These are phyloP conservation scores for Drosophila murphyi DNA, from an alignment of 1,140 invertebrate genomes.

Conservation along the genomic window DNA sequence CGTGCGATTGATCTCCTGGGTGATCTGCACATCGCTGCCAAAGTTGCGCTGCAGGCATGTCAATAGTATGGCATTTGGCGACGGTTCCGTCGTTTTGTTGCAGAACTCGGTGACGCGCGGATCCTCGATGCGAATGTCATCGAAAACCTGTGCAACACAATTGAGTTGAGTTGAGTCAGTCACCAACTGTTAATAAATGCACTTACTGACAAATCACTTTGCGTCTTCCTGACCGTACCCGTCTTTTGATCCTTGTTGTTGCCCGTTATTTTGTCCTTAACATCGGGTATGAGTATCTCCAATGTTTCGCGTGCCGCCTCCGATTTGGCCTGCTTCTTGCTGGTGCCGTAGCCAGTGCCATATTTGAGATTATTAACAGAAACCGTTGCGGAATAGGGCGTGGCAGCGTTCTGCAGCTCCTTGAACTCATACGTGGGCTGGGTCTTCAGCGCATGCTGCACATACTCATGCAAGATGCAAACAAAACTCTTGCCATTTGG, in stretches of 20 bases:
- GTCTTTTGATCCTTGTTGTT: slow-evolving; percentile 86
- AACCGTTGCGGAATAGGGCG: slow-evolving; percentile 96
- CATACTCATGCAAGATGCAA: slow-evolving; percentile 98
- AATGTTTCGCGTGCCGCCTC: slow-evolving; percentile 95
- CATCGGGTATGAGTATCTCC: slow-evolving; percentile 97
- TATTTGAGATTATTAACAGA: slow-evolving; percentile 96
- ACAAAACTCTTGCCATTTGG: slow-evolving; percentile 97
- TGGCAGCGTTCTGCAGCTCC: slow-evolving; percentile 96
- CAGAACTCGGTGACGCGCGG: slow-evolving; percentile 97
- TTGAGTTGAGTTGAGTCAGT: background rate
- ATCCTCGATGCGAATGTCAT: slow-evolving; percentile 96
- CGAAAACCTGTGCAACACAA: slow-evolving; percentile 90
- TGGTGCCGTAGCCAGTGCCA: slow-evolving; percentile 95
- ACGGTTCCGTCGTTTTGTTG: slow-evolving; percentile 96
- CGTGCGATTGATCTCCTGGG: slow-evolving; percentile 94
- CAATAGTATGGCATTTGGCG: slow-evolving; percentile 95
- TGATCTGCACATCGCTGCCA: slow-evolving; percentile 95
- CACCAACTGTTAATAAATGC: background rate
- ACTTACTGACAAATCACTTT: slow-evolving; percentile 88
- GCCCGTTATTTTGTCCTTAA: slow-evolving; percentile 91
- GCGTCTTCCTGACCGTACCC: slow-evolving; percentile 83
- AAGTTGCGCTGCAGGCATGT: slow-evolving; percentile 97
- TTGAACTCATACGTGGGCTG: slow-evolving; percentile 97
- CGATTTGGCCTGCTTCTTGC: slow-evolving; percentile 97
- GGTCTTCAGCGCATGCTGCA: slow-evolving; percentile 96